Evolutionary conservation across 2,113 vertebrate genomes (phyloP).

Genomic region (Perognathus longimembris): DNA sequence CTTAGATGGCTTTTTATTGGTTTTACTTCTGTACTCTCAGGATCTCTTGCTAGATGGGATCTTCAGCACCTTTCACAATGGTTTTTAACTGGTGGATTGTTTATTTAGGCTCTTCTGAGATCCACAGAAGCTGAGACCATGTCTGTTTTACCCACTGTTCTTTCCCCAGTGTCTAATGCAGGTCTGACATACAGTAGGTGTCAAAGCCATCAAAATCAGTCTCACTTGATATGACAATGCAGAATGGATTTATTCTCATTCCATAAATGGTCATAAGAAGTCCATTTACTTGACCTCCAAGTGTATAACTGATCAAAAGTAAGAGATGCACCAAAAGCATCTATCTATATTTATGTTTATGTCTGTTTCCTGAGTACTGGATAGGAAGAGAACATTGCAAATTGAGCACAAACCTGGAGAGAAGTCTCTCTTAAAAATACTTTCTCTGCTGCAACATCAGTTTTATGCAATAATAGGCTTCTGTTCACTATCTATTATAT

Average conservation of each 20-base stretch:
- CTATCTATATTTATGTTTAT: not conserved
- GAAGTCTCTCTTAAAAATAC: not conserved
- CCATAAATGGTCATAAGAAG: not conserved
- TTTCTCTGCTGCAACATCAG: not conserved
- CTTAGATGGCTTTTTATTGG: not conserved
- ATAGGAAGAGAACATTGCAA: not conserved
- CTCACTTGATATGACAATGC: not conserved
- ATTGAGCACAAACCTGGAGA: slow-evolving; percentile 8
- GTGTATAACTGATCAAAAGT: not conserved
- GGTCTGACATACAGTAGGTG: not conserved
- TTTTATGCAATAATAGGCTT: too few relatives aligned
- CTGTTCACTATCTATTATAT: too few relatives aligned
- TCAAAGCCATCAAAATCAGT: not conserved
- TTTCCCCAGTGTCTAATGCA: not conserved
- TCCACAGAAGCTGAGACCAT: not conserved
- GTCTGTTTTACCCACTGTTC: not conserved
- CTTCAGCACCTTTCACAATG: not conserved
- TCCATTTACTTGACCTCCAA: not conserved
- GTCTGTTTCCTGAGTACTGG: not conserved
- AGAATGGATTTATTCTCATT: slow-evolving; percentile 17
- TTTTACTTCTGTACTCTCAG: not conserved
- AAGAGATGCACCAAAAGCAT: not conserved
- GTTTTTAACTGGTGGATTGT: not conserved
- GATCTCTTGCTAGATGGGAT: not conserved
- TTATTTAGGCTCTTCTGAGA: not conserved